Conservation (phyloP, 2,888 invertebrate genomes). For the Notodonta ziczac region DNA sequence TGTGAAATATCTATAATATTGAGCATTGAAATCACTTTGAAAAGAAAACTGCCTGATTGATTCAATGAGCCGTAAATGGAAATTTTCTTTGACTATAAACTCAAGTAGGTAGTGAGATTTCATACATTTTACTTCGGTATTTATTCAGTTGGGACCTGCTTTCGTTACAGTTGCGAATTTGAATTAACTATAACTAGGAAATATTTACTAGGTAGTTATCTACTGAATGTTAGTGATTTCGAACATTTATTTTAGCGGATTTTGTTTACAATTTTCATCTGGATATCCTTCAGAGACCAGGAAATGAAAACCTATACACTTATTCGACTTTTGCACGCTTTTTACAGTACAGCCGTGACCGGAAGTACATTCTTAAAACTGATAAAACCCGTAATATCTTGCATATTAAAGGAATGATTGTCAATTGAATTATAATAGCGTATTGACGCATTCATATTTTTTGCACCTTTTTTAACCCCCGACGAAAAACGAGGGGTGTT, state of each 20-base stretch:
- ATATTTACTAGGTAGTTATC: not conserved
- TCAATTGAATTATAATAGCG: too few species aligned
- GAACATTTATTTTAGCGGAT: too few species aligned
- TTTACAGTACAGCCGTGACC: not conserved
- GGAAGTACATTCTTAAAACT: not conserved
- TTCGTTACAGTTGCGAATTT: not conserved
- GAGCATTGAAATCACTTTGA: not conserved
- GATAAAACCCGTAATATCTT: too few species aligned
- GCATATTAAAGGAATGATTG: too few species aligned
- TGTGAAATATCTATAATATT: not conserved
- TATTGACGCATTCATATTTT: too few species aligned
- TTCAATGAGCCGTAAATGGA: not conserved
- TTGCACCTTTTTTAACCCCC: too few species aligned
- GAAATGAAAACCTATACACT: not conserved
- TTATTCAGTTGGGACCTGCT: not conserved
- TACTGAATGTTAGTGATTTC: not conserved
- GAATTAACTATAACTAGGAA: not conserved
- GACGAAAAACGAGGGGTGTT: too few species aligned
- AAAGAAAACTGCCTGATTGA: not conserved
- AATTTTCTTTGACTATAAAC: not conserved
- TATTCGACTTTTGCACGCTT: not conserved
- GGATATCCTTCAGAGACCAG: not conserved
- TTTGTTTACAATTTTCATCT: not conserved
- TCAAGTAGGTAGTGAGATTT: not conserved
- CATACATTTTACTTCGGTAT: not conserved